Evolutionary conservation across 2,113 vertebrate genomes (phyloP), one percentile per base, ranked within the genome.

Genomic region (Cairina moschata): DNA sequence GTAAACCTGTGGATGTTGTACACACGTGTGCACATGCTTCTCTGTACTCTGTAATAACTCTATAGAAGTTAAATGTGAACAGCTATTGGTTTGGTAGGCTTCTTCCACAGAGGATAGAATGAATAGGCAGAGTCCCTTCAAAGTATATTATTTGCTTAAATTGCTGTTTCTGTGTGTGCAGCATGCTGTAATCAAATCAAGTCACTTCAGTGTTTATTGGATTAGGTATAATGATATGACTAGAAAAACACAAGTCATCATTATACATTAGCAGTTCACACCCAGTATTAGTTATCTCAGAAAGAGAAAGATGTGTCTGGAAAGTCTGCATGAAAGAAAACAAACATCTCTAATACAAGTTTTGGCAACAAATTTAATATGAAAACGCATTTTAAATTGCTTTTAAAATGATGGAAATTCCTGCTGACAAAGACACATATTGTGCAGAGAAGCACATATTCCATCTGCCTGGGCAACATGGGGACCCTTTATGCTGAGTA

Each of bases 361-460:
- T 80, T 68, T 86, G 86, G 68, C 91, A 96, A 76, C 38, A 62
- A 55, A 67, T 86, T 96, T 85, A 83, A 84, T 83, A 91, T 54
- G 72, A 83, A 97, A 96, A 94, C 86, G 59, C 62, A 90, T 93
- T 94, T 96, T 87, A 95, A 96, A 95, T 88, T 91, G 54, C 63
- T 77, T 91, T 93, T 86, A 76, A 90, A 89, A 85, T 90, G 15
- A 72, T 92, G 29, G 23, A 88, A 84, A 91, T 93, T 96, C 59
- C 71, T 90, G 71, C 73, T 97, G 93, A 97, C 94, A 97, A 84
- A 93, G 88, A 92, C 92, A 73, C 22, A 20, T 56, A 81, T 87
- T 93, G 65, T 87, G 84, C 83, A 92, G 71, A 31, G 84, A 85
- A 91, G 17, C 92, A 91, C 77, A 68, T 91, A 91, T 73, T 86